phyloP scores from a whole-genome alignment of 2,113 vertebrate species.

The Poeciliopsis turrubarensis region DNA sequence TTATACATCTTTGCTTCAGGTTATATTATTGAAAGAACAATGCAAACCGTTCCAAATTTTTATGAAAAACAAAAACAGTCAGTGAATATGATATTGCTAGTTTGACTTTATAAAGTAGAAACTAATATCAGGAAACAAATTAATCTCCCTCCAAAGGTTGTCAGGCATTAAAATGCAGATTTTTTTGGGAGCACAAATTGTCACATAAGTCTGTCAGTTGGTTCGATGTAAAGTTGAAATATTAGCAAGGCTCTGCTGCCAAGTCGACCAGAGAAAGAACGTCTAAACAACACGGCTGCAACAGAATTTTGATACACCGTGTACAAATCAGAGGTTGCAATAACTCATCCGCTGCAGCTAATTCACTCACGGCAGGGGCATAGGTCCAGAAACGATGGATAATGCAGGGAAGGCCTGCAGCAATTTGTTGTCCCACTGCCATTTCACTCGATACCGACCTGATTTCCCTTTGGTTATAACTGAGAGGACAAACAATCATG shows the following conservation, averaged over 20 bases:
- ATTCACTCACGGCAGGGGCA: conserved; percentile 79
- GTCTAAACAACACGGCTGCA: conserved; percentile 66
- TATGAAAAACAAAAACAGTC: background rate
- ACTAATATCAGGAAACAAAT: conserved; percentile 8
- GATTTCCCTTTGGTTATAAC: conserved; percentile 75
- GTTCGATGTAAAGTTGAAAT: conserved; percentile 35
- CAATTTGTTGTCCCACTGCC: conserved; percentile 80
- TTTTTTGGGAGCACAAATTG: conserved; percentile 11
- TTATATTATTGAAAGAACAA: no score
- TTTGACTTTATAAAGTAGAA: background rate
- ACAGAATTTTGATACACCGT: conserved; percentile 76
- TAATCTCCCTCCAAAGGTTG: conserved; percentile 6
- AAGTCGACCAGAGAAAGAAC: conserved; percentile 53
- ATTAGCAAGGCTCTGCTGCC: conserved; percentile 29
- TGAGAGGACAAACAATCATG: conserved; percentile 74
- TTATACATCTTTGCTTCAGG: no score
- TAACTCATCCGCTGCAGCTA: conserved; percentile 82
- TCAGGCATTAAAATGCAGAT: conserved; percentile 31
- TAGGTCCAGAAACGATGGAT: conserved; percentile 79
- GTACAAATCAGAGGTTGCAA: conserved; percentile 82
- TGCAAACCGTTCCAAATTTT: no score
- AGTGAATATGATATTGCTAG: background rate
- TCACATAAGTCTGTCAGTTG: conserved; percentile 11
- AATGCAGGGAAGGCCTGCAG: conserved; percentile 78
- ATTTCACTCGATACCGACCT: conserved; percentile 79